Base-by-base conservation (phyloP, 2,113 vertebrate species). In the Antennarius striatus region DNA sequence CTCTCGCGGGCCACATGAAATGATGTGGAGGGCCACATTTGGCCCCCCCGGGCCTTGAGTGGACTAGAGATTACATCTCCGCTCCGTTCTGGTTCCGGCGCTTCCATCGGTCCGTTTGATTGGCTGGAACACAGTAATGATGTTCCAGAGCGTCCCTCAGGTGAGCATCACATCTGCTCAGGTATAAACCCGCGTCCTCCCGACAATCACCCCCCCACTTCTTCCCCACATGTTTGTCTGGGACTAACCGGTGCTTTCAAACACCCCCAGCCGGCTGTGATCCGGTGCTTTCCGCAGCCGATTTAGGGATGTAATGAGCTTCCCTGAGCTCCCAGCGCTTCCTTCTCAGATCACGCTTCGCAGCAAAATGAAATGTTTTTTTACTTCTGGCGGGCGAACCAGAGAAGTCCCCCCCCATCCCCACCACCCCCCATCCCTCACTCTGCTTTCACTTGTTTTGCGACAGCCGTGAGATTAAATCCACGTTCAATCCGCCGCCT, bases 61-160 rank as follows among this genome's bases (percentile, higher is more conserved):
- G 22, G 22, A 22, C 22, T 22, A 22, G 22, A 22, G 22, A 22
- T 68, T 74, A 42, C 62, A 57, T 52, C 72, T 65, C 68, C 42
- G 9, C 55, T 73, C 68, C 45, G 3, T 78, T 64, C 68, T 61
- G 10, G 40, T 56, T 64, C 9, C 53, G 22, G 47, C 75, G 60
- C 52, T 70, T 73, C 75, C 42, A 76, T 76, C 70, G 49, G 63
- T 47, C 40, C 42, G 11, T 68, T 49, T 79, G 74, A 86, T 84
- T 85, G 77, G 22, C 22, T 22, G 22, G 22, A 36, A 22, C 63
- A 47, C 1, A 10, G 54, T 58, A 68, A 55, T 52, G 72, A 71
- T 62, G 48, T 32, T 57, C 22, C 46, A 62, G 0, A 16, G 43
- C 60, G 66, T 62, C 72, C 67, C 13, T 59, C 65, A 76, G 73